Percentiles rank a stretch among this genome's conserved stretches.
Conservation (phyloP, 2,113 vertebrate species). For the Glaucidium brasilianum region DNA sequence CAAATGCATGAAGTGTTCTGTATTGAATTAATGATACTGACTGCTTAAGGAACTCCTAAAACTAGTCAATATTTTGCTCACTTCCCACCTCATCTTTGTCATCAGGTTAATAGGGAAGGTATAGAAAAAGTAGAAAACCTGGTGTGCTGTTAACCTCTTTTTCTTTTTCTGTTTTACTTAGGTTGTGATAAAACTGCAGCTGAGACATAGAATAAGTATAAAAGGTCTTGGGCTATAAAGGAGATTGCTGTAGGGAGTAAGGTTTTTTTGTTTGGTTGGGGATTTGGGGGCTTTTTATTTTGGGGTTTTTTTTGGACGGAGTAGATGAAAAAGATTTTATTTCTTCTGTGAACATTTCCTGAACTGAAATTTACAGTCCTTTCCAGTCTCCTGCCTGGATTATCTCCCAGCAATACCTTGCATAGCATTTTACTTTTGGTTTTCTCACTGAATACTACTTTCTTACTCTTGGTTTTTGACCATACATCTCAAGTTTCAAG, state of each 20-base stretch:
- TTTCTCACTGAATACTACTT: not conserved
- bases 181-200: not conserved
- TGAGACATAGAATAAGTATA: not conserved
- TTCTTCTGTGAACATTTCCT: not conserved
- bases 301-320: too few species aligned
- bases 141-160: fast-evolving
- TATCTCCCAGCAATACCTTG: not conserved
- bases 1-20: not conserved
- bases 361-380: not conserved
- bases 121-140: not conserved
- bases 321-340: not conserved
- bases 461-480: not conserved
- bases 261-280: not conserved
- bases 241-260: not conserved
- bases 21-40: not conserved
- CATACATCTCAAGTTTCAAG: not conserved
- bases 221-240: not conserved
- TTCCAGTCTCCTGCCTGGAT: not conserved
- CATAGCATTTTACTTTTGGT: not conserved
- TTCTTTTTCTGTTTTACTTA: not conserved
- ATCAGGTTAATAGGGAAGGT: not conserved
- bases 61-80: not conserved
- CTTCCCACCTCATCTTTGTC: not conserved
- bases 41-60: not conserved
- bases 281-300: too few species aligned